Percentiles rank a stretch among this genome's conserved stretches.
Evolutionary conservation across 2,888 invertebrate genomes (phyloP).

Genomic region (Drosophila cognata): DNA sequence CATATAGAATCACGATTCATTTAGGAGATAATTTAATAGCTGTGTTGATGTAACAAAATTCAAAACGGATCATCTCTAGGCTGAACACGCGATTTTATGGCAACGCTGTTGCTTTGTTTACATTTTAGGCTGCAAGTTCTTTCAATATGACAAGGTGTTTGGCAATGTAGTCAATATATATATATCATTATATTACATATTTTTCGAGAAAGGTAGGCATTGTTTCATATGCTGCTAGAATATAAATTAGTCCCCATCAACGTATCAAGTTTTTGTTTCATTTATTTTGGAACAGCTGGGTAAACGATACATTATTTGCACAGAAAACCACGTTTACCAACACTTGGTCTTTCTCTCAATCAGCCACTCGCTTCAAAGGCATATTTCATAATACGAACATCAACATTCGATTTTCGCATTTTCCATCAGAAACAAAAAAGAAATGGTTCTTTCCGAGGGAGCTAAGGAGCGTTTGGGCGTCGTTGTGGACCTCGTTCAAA

Average conservation of each 20-base stretch:
- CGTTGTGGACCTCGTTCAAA: conserved; percentile 87
- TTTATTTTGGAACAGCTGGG: conserved; percentile 11
- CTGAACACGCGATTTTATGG: conserved; percentile 11
- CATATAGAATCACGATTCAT: not conserved
- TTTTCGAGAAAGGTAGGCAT: conserved; percentile 15
- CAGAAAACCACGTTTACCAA: conserved; percentile 36
- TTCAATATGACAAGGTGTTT: conserved; percentile 1
- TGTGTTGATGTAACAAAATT: not conserved
- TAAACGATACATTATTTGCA: not conserved
- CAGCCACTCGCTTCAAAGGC: conserved; percentile 25
- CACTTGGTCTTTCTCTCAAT: conserved; percentile 34
- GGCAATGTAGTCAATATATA: not conserved
- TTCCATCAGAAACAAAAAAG: conserved; percentile 12
- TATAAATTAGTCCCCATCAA: not conserved
- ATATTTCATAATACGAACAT: conserved; percentile 49
- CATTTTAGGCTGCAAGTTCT: conserved; percentile 7
- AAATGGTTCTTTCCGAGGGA: conserved; percentile 85
- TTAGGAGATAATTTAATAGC: not conserved
- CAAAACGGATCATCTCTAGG: not conserved
- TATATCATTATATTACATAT: not conserved
- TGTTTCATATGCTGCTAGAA: not conserved
- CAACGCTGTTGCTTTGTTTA: conserved; percentile 42
- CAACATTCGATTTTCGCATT: conserved; percentile 26
- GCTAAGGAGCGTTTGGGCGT: conserved; percentile 88
- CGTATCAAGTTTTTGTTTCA: conserved; percentile 2